phyloP scores from a whole-genome alignment of 1,140 invertebrate species.

The Wasmannia auropunctata region DNA sequence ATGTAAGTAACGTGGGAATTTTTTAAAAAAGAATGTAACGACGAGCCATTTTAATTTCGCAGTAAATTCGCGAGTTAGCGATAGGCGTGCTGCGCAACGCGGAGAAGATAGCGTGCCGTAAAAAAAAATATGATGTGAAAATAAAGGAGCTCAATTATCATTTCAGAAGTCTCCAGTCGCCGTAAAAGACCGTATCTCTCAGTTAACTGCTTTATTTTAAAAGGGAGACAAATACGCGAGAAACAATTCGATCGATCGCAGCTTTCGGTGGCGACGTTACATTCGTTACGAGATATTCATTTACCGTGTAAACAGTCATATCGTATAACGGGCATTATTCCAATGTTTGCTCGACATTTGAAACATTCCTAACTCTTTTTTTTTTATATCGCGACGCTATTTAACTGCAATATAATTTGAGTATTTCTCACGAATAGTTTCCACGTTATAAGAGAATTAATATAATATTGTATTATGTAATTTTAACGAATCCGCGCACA shows the following conservation, averaged over 20 bases:
- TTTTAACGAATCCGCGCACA: not conserved
- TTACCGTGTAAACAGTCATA: conserved; percentile 24
- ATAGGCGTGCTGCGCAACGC: not conserved
- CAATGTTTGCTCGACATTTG: conserved; percentile 17
- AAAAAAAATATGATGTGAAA: not conserved
- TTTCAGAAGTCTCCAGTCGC: too few species aligned
- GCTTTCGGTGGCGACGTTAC: not conserved
- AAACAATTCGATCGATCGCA: not conserved
- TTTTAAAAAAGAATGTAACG: not conserved
- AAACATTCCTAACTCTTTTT: not conserved
- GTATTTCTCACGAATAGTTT: not conserved
- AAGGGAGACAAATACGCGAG: not conserved
- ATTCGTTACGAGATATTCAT: conserved; percentile 32
- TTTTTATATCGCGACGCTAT: conserved; percentile 2
- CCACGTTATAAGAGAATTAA: not conserved
- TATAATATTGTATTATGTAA: not conserved
- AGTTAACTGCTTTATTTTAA: not conserved
- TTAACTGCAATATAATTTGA: not conserved
- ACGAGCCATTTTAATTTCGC: not conserved
- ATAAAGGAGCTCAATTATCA: too few species aligned
- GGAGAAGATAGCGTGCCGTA: not conserved
- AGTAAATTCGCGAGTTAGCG: not conserved
- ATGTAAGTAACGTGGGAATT: not conserved
- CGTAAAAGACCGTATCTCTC: too few species aligned
- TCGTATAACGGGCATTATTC: conserved; percentile 52